Conservation (phyloP, 2,888 invertebrate species). For the Drosophila quinaria region DNA sequence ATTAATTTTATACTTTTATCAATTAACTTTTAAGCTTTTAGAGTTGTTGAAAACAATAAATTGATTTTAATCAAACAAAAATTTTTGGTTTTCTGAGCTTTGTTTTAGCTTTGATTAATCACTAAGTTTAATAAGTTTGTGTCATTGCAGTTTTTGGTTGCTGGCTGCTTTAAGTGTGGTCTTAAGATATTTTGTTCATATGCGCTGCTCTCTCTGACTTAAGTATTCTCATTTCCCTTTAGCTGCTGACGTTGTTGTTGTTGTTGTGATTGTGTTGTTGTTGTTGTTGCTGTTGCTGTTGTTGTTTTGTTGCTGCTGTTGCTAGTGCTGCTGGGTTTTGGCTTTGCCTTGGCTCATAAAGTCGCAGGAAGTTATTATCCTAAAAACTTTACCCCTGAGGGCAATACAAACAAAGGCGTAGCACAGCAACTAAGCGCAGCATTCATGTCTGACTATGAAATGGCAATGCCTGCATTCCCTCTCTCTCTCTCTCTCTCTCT, state of each 20-base stretch:
- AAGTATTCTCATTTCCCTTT: conserved; percentile 78
- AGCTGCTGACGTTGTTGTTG: conserved; percentile 43
- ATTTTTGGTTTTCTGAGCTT: not conserved
- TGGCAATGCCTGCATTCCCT: conserved; percentile 51
- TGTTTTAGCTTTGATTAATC: not conserved
- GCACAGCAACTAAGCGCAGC: conserved; percentile 74
- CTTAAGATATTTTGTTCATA: conserved; percentile 73
- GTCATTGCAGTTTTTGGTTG: conserved; percentile 43
- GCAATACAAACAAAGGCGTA: conserved; percentile 80
- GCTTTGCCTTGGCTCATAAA: conserved; percentile 76
- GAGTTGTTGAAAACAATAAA: no score
- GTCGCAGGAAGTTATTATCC: conserved; percentile 83
- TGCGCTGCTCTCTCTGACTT: conserved; percentile 60
- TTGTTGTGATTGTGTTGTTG: conserved; percentile 25
- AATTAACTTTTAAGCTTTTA: no score
- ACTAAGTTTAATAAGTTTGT: conserved; percentile 1
- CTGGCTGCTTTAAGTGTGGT: conserved; percentile 71
- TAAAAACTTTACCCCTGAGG: conserved; percentile 83
- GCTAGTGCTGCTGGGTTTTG: conserved; percentile 59
- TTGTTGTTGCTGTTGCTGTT: conserved; percentile 30
- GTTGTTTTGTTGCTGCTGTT: conserved; percentile 31
- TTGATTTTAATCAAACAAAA: no score
- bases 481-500: conserved; percentile 16
- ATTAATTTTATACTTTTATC: no score
- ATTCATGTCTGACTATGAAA: conserved; percentile 77